Base-by-base conservation (phyloP, 2,113 vertebrate species). In the Gorsachius goisagi region DNA sequence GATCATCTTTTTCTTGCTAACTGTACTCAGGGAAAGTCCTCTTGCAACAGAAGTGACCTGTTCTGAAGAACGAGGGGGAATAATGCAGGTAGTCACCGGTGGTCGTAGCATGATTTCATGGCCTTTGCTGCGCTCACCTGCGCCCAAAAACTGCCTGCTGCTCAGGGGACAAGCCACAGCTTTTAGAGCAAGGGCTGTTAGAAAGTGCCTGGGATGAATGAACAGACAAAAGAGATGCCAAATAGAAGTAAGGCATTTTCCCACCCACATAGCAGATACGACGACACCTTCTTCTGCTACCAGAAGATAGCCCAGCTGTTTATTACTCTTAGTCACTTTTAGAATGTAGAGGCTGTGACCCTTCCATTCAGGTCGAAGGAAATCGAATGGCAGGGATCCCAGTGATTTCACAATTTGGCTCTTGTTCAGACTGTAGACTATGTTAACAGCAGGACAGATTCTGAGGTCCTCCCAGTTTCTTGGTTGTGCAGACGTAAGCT, bases 121-220 rank as follows among this genome's bases (percentile, higher is more conserved):
- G n/a, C 39, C 37, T 20, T 22, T 0, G 4, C 5, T 18, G 49
- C 1, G 6, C 86, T 73, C 60, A 58, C 86, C 73, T 22, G 39
- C 2, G 3, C 30, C 37, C 0, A 1, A 44, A 23, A 12, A 0
- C 28, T 45, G 71, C 79, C 60, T 11, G 28, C 35, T 35, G 37
- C 45, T 41, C 33, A 4, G 45, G 64, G 64, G 49, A 44, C 16
- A 18, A 83, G 64, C 37, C 59, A 5, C 17, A 32, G 67, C 72
- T 28, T 58, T 24, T 9, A 23, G 15, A 56, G 21, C 17, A 9
- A 41, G n/a, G 58, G 41, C 64, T 35, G 35, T 2, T 20, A 3
- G 1, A 12, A 1, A 30, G n/a, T 1, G 16, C 11, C 32, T 1
- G 1, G 64, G 28, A 20, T 0, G 0, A 67, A 60, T 2, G 56